These are phyloP conservation scores for Pollenia amentaria DNA, from an alignment of 2,888 invertebrate species.

Conservation along the genomic window DNA sequence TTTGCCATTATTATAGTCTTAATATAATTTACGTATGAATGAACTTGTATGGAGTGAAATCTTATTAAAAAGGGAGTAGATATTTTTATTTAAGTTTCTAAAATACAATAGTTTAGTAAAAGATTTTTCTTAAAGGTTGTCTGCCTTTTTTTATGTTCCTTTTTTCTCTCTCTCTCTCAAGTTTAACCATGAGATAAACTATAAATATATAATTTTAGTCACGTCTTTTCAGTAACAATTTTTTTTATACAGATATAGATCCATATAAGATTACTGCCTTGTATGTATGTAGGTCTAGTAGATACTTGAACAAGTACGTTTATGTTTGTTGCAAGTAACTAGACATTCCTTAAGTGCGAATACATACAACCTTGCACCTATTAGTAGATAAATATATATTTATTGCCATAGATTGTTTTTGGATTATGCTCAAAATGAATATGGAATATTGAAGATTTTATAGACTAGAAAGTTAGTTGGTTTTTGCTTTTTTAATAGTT, in stretches of 20 bases:
- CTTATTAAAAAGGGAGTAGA: constrained; percentile 66
- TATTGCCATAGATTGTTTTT: constrained; percentile 11
- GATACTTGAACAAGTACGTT: constrained; percentile 3
- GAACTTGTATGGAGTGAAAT: constrained; percentile 33
- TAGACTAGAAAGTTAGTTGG: background rate
- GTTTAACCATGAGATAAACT: constrained; percentile 63
- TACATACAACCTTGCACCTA: constrained; percentile 25
- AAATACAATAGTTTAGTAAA: constrained; percentile 30
- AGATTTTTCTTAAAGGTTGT: constrained; percentile 38
- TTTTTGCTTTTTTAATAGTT: background rate
- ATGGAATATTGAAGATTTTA: background rate
- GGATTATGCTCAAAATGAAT: background rate
- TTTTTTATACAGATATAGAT: constrained; percentile 65
- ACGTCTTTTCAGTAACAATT: constrained; percentile 67
- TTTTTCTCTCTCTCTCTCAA: background rate
- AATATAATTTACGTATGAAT: constrained; percentile 68
- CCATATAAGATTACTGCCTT: constrained; percentile 64
- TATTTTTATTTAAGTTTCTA: constrained; percentile 35
- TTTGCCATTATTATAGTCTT: constrained; percentile 64
- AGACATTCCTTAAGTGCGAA: constrained; percentile 46
- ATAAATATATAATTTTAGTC: constrained; percentile 73
- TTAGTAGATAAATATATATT: constrained; percentile 6
- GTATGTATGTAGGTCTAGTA: constrained; percentile 19
- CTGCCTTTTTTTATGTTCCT: constrained; percentile 12
- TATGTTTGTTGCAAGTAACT: constrained; percentile 16